phyloP scores from a whole-genome alignment of 2,888 invertebrate species.

The Chymomyza procnemis region DNA sequence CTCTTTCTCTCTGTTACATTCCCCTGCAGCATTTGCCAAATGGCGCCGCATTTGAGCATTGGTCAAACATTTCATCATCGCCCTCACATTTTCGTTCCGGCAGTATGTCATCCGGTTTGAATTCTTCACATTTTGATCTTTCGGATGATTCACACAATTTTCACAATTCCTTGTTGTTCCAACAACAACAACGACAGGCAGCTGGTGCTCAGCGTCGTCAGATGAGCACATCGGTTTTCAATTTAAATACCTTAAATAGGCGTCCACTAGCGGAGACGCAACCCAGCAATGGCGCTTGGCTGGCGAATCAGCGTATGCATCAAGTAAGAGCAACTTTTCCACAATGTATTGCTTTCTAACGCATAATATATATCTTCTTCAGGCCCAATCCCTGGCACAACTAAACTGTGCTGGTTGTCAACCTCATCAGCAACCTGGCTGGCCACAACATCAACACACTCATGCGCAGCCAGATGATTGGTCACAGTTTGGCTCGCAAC shows the following conservation, averaged over 20 bases:
- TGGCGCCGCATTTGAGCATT: constrained; percentile 75
- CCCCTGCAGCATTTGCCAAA: constrained; percentile 52
- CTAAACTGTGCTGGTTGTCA: constrained; percentile 82
- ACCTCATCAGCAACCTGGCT: constrained; percentile 59
- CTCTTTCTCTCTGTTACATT: constrained; percentile 39
- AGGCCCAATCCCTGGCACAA: constrained; percentile 87
- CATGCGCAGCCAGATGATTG: constrained; percentile 63
- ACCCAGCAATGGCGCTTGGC: constrained; percentile 52
- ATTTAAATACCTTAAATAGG: constrained; percentile 78
- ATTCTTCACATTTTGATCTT: constrained; percentile 77
- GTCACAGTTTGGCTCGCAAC: constrained; percentile 70
- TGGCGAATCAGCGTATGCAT: constrained; percentile 79
- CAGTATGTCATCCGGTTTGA: constrained; percentile 78
- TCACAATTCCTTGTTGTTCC: constrained; percentile 74
- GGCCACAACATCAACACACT: constrained; percentile 46
- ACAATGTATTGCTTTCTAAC: neutral
- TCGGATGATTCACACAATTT: constrained; percentile 76
- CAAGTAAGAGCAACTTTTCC: constrained; percentile 79
- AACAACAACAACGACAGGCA: constrained; percentile 69
- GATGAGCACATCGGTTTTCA: constrained; percentile 81
- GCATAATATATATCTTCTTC: neutral
- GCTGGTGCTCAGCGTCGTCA: constrained; percentile 59
- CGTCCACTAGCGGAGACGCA: constrained; percentile 68
- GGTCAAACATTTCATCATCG: constrained; percentile 78
- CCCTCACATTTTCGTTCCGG: constrained; percentile 78